Base-by-base conservation (phyloP, 2,888 invertebrate species). In the Orchesellides sinensis region DNA sequence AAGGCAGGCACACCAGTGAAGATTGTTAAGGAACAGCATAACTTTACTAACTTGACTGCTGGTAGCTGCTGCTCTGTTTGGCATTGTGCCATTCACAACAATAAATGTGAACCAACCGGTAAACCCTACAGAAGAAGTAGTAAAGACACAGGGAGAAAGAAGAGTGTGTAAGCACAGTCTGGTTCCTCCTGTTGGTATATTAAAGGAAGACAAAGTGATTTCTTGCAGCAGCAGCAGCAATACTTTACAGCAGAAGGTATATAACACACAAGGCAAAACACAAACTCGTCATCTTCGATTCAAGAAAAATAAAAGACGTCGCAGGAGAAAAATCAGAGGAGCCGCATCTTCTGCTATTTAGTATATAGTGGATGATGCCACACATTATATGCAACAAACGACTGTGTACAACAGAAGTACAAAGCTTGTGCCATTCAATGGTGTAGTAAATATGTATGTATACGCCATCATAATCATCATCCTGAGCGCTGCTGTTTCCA, bases 71-170 rank as follows among this genome's bases (percentile, higher is more conserved):
- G 29, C 19, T 29, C 52, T 25, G 25, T 35, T 78, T 86, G 86
- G 86, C 86, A 83, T 69, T 77, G 66, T 86, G 84, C 86, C 86
- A 84, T 82, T 86, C 82, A 84, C 86, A 86, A 84, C 84, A 84
- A 84, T 74, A 84, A 84, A 77, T 72, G 66, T 65, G 61, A 68
- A 65, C 35, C 25, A 77, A 65, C 63, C 74, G 65, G 74, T 59
- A 69, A 69, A 69, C 70, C 27, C 49, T 23, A 1, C 32, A 65
- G 49, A 66, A 14, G 35, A 32, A 52, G 32, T 35, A 63, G 61
- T 2, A 35, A 21, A 49, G 63, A 3, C 45, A 68, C 40, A 69
- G 40, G 23, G 45, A 23, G 21, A 49, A 75, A 35, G 1, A 27
- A n/a, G 21, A 45, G 4, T 54, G 17, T 5, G 47, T 54, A 45